These are phyloP conservation scores for Coronaproctus castanopsis DNA, from an alignment of 2,888 invertebrate species.

Conservation along the genomic window DNA sequence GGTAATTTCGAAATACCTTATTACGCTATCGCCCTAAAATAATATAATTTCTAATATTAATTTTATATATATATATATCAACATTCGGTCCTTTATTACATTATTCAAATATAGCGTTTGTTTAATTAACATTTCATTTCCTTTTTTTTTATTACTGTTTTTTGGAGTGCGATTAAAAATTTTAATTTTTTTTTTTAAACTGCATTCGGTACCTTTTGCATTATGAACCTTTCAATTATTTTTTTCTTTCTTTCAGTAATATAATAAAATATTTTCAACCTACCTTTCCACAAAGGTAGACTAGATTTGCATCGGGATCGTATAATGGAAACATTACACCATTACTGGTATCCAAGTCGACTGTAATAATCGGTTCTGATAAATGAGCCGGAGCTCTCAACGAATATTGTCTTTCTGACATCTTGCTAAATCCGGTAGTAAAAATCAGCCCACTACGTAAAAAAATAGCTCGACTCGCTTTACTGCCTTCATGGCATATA, in stretches of 20 bases:
- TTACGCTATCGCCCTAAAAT: slow-evolving; percentile 75
- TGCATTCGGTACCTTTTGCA: too few species aligned
- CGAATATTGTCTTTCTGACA: slow-evolving; percentile 95
- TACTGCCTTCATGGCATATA: slow-evolving; percentile 76
- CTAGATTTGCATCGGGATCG: slow-evolving; percentile 86
- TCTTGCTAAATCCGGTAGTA: slow-evolving; percentile 92
- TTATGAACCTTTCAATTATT: too few species aligned
- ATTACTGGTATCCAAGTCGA: slow-evolving; percentile 83
- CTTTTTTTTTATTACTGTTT: too few species aligned
- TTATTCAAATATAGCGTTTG: too few species aligned
- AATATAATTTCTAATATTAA: too few species aligned
- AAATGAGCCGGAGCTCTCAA: slow-evolving; percentile 75
- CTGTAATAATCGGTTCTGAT: slow-evolving; percentile 72
- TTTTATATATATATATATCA: too few species aligned
- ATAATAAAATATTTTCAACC: too few species aligned
- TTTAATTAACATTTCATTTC: too few species aligned
- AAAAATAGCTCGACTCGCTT: slow-evolving; percentile 77
- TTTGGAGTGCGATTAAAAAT: too few species aligned
- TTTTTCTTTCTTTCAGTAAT: too few species aligned
- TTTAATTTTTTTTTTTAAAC: too few species aligned
- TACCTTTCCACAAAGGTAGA: slow-evolving; percentile 82
- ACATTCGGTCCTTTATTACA: too few species aligned
- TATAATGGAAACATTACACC: slow-evolving; percentile 93
- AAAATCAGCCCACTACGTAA: slow-evolving; percentile 76
- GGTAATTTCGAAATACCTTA: slow-evolving; percentile 82